Conservation (phyloP, 2,888 invertebrate genomes). For the Argyresthia albistria region DNA sequence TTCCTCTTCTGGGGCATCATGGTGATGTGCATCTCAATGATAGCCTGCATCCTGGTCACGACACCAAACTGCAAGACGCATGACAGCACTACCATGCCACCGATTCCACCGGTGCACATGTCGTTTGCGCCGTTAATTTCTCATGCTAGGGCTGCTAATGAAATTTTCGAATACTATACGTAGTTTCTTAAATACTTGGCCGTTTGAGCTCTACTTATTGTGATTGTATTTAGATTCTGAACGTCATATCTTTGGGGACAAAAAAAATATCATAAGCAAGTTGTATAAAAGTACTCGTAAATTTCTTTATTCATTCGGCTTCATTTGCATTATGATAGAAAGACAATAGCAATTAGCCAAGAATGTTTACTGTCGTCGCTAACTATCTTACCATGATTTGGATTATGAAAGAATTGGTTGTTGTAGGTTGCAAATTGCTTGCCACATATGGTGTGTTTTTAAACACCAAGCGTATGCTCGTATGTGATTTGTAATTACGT, state of each 20-base stretch:
- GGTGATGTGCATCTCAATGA: constrained; percentile 50
- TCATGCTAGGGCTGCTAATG: constrained; percentile 8
- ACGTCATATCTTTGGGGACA: no score
- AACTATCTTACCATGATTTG: neutral
- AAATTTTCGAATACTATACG: neutral
- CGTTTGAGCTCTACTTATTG: neutral
- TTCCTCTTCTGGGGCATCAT: constrained; percentile 63
- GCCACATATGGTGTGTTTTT: no score
- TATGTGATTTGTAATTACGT: no score
- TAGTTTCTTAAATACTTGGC: neutral
- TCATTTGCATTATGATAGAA: neutral
- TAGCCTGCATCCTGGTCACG: constrained; percentile 42
- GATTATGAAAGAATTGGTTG: neutral
- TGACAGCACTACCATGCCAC: constrained; percentile 18
- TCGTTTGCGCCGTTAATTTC: constrained; percentile 31
- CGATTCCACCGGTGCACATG: constrained; percentile 36
- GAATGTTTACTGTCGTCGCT: neutral
- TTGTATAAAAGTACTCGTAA: no score
- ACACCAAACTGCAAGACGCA: constrained; percentile 20
- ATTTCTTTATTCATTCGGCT: no score
- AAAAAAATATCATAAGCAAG: no score
- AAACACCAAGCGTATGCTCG: no score
- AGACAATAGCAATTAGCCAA: no score
- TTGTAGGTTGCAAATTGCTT: no score
- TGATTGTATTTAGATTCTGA: no score